Base-by-base conservation (phyloP, 1,140 invertebrate species). In the Lordiphosa clarofinis region DNA sequence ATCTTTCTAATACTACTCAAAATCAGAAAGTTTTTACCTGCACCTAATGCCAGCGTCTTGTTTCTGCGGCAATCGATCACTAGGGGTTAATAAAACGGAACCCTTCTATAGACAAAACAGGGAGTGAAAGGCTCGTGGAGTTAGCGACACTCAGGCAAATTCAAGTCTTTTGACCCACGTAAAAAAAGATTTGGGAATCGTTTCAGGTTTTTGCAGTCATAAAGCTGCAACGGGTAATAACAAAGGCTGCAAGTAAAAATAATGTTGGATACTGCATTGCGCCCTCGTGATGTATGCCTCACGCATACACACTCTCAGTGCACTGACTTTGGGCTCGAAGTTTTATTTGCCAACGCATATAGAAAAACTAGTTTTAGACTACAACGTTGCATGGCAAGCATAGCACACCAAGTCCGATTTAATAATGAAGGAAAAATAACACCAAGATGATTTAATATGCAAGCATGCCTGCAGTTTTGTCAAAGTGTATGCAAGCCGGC, bases 61-160 rank as follows among this genome's bases (percentile, higher is more conserved):
- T 39, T 59, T 28, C 36, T 44, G 46, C 19, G 36, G 66, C 66
- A 69, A 69, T 69, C 66, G 61, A 69, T 69, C 66, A 69, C 62
- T 36, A 47, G 66, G 66, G 66, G 66, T 65, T 69, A 65, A 69
- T 69, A 69, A 69, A 69, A 65, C 49, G 62, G 56, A 65, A 35
- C 36, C 39, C 40, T 44, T 44, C 15, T 28, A 21, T 44, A 21
- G 21, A 21, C 6, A 44, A 19, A 11, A 24, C 15, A 50, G 35
- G 46, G 39, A 39, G 54, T 54, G 36, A 35, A 35, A 2, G 59
- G 21, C 48, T 47, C 15, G 37, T 6, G 4, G 24, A 39, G 56
- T 57, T 49, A 59, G 43, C 54, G 42, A 38, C 44, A 52, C 9
- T 31, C 24, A 24, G 48, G n/a, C 24, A 39, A 61, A 28, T 43